Evolutionary conservation across 23 tunicate genomes (phyloP), one percentile per base, ranked within the genome.

Genomic region (Halocynthia roretzi): DNA sequence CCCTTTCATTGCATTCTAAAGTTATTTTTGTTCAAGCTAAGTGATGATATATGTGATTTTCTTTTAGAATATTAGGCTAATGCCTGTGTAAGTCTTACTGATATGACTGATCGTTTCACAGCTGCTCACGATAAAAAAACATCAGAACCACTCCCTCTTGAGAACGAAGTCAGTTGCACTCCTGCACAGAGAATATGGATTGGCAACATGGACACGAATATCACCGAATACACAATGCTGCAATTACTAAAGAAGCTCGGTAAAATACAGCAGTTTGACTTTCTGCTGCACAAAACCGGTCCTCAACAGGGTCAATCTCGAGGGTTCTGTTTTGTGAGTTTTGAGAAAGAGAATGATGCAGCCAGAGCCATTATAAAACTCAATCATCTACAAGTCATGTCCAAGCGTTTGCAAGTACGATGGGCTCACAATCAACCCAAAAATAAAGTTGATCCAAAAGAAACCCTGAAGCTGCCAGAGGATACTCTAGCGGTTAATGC

Each of bases 241-340:
- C 84, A 78, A 71, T 62, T 88, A 58, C 70, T 88, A 9, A 88
- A 88, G 54, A 58, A 62, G 7, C 80, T 49, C 75, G 95, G 87
- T 56, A 74, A 73, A 31, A 73, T 88, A 8, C 83, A 88, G 74
- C 84, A 88, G 54, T 74, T 88, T 78, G 95, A 88, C 62, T 88
- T 78, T 56, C 64, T 88, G 14, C 71, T 73, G 54, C 87, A 88
- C 74, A 88, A 88, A 80, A 66, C 84, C 62, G 95, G 95, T 5
- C 83, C 95, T 0, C n/a, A 56, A 64, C 84, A 72, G 67, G 95
- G 95, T 7, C 76, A 79, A 57, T 75, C 87, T 8, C 66, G 87
- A 64, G 95, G 95, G 7, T 88, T 76, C 66, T 72, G 85, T 71
- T 88, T 88, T 78, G 95, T 75, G 15, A 88, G 76, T 17, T 88